These are phyloP conservation scores for Tubulanus polymorphus DNA, from an alignment of 2,888 invertebrate species.

Conservation along the genomic window DNA sequence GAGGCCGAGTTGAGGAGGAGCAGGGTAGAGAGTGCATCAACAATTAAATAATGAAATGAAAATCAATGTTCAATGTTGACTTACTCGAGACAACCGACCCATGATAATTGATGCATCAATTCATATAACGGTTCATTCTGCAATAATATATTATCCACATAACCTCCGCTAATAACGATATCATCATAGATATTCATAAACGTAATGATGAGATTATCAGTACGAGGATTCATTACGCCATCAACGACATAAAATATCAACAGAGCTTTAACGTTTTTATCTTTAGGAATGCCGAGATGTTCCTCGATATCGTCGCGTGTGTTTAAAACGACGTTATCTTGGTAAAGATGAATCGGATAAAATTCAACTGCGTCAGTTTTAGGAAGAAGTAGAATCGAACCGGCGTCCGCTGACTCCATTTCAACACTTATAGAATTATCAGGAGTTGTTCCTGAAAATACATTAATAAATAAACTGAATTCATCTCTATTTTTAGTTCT, in stretches of 20 bases:
- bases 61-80: neutral
- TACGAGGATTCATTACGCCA: neutral
- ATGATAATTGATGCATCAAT: too few relatives aligned
- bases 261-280: conserved; percentile 21
- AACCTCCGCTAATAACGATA: conserved; percentile 33
- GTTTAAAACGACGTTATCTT: conserved; percentile 6
- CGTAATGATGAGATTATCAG: neutral
- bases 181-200: conserved; percentile 23
- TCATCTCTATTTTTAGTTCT: neutral
- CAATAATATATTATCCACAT: conserved; percentile 28
- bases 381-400: conserved; percentile 27
- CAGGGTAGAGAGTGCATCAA: too few relatives aligned
- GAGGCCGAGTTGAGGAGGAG: too few relatives aligned
- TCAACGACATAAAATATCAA: conserved; percentile 22
- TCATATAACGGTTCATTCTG: too few relatives aligned
- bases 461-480: neutral
- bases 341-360: conserved; percentile 17
- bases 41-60: too few relatives aligned
- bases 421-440: conserved; percentile 10
- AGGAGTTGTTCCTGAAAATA: conserved; percentile 14
- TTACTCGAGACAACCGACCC: too few relatives aligned
- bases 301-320: conserved; percentile 1
- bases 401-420: conserved; percentile 14
- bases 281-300: conserved; percentile 10
- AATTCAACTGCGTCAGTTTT: conserved; percentile 23